Percentiles rank a stretch among this genome's conserved stretches.
Conservation (phyloP, 92 coral and sea anemone species). For the Siderastrea radians region DNA sequence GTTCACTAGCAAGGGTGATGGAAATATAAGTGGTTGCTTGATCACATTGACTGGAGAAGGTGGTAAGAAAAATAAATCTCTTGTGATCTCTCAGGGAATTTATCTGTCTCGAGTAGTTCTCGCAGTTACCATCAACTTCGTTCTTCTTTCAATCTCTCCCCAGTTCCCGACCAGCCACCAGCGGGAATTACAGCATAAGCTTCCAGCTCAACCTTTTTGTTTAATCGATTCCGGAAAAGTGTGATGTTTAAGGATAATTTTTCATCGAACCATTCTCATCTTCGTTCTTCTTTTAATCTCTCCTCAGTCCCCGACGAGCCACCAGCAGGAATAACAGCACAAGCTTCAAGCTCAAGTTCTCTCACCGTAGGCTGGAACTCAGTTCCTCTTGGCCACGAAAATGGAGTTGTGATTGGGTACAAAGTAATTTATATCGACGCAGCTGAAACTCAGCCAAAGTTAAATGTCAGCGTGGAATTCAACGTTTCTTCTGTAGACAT, state of each 20-base stretch:
- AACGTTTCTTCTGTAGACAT: not conserved
- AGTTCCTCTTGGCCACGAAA: slow-evolving; percentile 23
- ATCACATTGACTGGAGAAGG: slow-evolving; percentile 8
- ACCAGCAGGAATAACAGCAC: slow-evolving; percentile 14
- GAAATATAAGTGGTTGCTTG: slow-evolving; percentile 14
- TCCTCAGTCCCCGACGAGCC: slow-evolving; percentile 28
- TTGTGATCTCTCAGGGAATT: too few relatives aligned
- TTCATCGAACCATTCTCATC: too few relatives aligned
- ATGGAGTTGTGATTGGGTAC: slow-evolving; percentile 43
- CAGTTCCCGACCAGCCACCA: slow-evolving; percentile 40
- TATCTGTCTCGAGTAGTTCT: too few relatives aligned
- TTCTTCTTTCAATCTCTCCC: not conserved
- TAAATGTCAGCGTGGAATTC: not conserved
- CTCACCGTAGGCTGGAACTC: slow-evolving; percentile 17
- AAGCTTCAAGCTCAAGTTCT: slow-evolving; percentile 1
- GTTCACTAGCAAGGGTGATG: slow-evolving; percentile 44
- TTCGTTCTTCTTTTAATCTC: not conserved
- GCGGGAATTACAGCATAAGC: slow-evolving; percentile 10
- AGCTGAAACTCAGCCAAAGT: not conserved
- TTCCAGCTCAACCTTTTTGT: not conserved
- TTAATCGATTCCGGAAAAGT: too few relatives aligned
- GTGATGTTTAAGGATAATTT: too few relatives aligned
- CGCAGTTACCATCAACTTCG: too few relatives aligned
- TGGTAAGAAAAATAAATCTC: slow-evolving; percentile 18
- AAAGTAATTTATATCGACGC: slow-evolving; percentile 41